Evolutionary conservation across 2,797 vertebrate species (phyloP), one percentile per base, ranked within the genome.

Genomic region (Pteronotus mesoamericanus): DNA sequence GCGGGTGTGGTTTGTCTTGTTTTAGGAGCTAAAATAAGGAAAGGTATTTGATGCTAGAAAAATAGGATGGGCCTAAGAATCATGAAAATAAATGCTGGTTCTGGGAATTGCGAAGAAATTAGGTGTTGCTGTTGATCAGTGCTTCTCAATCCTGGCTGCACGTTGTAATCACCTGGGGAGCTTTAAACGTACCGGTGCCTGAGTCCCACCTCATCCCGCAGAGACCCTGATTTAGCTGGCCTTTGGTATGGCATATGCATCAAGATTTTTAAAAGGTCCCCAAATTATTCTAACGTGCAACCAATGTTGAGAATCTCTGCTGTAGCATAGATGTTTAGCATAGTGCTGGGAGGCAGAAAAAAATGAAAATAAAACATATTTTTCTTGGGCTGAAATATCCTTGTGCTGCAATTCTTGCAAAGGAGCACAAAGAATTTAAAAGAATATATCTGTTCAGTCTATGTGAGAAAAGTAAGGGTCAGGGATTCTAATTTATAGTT

Each of bases 21-120:
- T 92, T 95, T 34, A 48, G 69, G 57, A 53, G 12, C 15, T 84
- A 42, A 93, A 78, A 75, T 26, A 71, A 11, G 22, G 39, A 75
- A 79, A 93, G 44, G 51, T 48, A 51, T 84, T 77, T 55, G 9
- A 80, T 92, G 72, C 46, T 68, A 91, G 94, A 66, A 92, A 94
- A 82, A 72, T 46, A 74, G 16, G 39, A 29, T 24, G 64, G 44
- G 57, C 32, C 9, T 39, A 16, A 53, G 61, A 72, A 77, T 95
- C 82, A 32, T 59, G 69, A 80, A 89, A 55, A 79, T 64, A 82
- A 83, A 74, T 71, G 53, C 34, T 79, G 86, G n/a, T 39, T 57
- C 83, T 37, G 37, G 71, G 53, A 72, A 26, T 3, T 86, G 74
- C 44, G 39, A 79, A 26, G 74, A 78, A 77, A 78, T 92, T 53